Percentiles rank a stretch among this genome's conserved stretches.
Conservation (phyloP, 2,888 invertebrate genomes). For the Augochlorella aurata region DNA sequence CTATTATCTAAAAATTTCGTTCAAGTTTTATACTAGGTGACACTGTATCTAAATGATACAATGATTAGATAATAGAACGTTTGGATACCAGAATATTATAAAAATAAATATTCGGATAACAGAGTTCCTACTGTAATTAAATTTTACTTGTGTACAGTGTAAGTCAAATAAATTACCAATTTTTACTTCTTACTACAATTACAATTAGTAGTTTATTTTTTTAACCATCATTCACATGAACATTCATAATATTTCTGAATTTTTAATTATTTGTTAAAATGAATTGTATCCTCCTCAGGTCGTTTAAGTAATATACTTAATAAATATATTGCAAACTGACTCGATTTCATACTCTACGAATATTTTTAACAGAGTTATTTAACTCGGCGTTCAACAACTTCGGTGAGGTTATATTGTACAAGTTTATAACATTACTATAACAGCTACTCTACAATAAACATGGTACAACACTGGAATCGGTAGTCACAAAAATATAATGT, state of each 20-base stretch:
- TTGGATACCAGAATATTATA: too few relatives aligned
- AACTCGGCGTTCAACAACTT: slow-evolving; percentile 40
- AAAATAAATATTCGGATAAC: too few relatives aligned
- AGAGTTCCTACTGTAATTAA: too few relatives aligned
- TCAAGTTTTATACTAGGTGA: too few relatives aligned
- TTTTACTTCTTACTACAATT: not conserved
- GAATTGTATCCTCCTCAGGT: not conserved
- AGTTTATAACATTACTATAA: slow-evolving; percentile 49
- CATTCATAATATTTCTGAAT: not conserved
- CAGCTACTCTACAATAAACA: slow-evolving; percentile 49
- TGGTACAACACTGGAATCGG: slow-evolving; percentile 37
- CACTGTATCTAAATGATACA: too few relatives aligned
- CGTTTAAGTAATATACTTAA: not conserved
- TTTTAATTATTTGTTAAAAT: not conserved
- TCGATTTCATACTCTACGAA: slow-evolving; percentile 42
- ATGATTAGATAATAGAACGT: too few relatives aligned
- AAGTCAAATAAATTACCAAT: not conserved
- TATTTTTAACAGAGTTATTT: slow-evolving; percentile 29
- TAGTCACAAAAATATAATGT: slow-evolving; percentile 49
- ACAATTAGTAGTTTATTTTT: not conserved
- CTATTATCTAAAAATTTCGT: too few relatives aligned
- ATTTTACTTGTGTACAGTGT: too few relatives aligned
- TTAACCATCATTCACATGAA: not conserved
- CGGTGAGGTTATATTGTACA: slow-evolving; percentile 43
- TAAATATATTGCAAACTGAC: not conserved